Percentiles rank a stretch among this genome's conserved stretches.
Conservation (phyloP, 2,113 vertebrate genomes). For the Passerina amoena region DNA sequence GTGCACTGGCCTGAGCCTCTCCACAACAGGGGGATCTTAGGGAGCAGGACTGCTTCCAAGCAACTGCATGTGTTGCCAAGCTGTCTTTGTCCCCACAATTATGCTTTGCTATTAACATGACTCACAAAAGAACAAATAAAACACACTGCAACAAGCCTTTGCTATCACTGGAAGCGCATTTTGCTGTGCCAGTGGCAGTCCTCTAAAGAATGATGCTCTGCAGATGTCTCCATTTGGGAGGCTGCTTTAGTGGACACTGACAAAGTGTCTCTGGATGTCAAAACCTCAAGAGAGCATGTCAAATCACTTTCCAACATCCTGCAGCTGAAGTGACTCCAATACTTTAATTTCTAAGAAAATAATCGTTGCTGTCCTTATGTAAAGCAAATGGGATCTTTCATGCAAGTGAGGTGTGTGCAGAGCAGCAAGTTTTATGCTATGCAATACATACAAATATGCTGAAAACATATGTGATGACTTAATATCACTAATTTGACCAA, state of each 20-base stretch:
- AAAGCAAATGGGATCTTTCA: background rate
- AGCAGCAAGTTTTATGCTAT: background rate
- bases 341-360: background rate
- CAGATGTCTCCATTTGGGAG: background rate
- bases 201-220: background rate
- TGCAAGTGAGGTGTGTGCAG: background rate
- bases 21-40: background rate
- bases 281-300: background rate
- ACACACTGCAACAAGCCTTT: background rate
- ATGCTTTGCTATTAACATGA: background rate
- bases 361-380: background rate
- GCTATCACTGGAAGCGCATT: background rate
- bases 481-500: background rate
- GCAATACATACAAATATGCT: background rate
- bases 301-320: background rate
- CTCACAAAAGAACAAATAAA: background rate
- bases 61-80: background rate
- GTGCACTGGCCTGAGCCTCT: background rate
- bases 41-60: background rate
- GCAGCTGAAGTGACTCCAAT: background rate
- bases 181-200: background rate
- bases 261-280: background rate
- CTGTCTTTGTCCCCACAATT: background rate
- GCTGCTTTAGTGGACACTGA: background rate
- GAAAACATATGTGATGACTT: background rate